Conservation (phyloP, 2,888 invertebrate genomes). For the Erpobdella octoculata region DNA sequence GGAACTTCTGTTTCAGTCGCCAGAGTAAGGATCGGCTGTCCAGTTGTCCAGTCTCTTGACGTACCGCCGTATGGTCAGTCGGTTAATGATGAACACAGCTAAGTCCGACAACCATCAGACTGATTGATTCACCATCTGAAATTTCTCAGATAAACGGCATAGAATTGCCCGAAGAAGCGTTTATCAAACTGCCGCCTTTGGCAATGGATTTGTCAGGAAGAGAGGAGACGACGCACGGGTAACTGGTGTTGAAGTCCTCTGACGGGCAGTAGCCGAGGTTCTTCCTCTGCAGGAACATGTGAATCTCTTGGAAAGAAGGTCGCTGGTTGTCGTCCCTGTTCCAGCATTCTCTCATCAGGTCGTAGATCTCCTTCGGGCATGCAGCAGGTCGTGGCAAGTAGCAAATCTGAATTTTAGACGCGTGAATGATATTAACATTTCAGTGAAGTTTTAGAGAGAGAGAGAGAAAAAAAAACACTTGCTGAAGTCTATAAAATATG, state of each 20-base stretch:
- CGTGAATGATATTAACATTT: too few relatives aligned
- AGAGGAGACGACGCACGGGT: neutral
- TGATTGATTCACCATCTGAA: too few relatives aligned
- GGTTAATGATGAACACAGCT: too few relatives aligned
- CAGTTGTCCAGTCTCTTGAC: too few relatives aligned
- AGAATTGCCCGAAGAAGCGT: neutral
- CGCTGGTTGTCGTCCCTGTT: constrained; percentile 70
- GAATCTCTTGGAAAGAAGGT: constrained; percentile 78
- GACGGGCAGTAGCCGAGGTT: constrained; percentile 50
- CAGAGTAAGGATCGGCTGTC: too few relatives aligned
- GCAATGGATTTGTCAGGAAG: neutral
- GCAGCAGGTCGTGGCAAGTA: constrained; percentile 65
- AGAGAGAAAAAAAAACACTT: neutral
- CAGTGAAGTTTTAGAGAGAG: too few relatives aligned
- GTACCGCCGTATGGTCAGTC: too few relatives aligned
- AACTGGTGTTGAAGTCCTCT: constrained; percentile 36
- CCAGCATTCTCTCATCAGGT: constrained; percentile 86
- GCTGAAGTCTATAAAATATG: neutral
- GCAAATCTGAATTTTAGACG: constrained; percentile 53
- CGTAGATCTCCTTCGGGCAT: constrained; percentile 79
- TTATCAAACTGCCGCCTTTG: neutral
- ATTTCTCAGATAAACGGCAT: neutral
- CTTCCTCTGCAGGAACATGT: constrained; percentile 65
- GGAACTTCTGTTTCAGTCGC: too few relatives aligned
- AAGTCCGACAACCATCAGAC: too few relatives aligned